These are phyloP conservation scores for Pelecanus crispus DNA, from an alignment of 2,113 vertebrate species.

Conservation along the genomic window DNA sequence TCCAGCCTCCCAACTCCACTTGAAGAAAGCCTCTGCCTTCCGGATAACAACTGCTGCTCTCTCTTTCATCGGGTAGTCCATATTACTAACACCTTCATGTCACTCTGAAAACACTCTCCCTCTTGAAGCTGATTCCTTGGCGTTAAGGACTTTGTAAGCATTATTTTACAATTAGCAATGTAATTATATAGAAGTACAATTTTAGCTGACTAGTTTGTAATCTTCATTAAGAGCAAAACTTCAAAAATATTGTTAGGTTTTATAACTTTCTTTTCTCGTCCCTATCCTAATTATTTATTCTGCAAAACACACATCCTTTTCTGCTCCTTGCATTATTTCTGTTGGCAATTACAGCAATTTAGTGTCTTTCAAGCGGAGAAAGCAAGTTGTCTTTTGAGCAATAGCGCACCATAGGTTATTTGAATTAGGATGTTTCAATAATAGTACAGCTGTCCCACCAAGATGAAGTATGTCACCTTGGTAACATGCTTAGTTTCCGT, in stretches of 20 bases:
- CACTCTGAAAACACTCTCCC: background rate
- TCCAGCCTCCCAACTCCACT: background rate
- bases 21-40: background rate
- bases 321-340: background rate
- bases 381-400: background rate
- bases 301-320: background rate
- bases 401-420: background rate
- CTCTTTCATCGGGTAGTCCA: background rate
- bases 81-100: background rate
- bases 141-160: background rate
- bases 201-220: background rate
- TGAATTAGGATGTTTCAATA: background rate
- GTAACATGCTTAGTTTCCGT: constrained; percentile 18
- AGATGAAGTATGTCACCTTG: constrained; percentile 32
- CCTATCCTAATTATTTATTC: background rate
- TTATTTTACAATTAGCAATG: background rate
- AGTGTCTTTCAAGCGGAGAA: background rate
- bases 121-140: constrained; percentile 11
- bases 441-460: constrained; percentile 32
- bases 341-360: background rate
- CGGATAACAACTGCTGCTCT: background rate
- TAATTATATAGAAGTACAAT: background rate
- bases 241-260: background rate
- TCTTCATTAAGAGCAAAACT: background rate
- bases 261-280: background rate